Percentiles rank a stretch among this genome's conserved stretches.
Evolutionary conservation across 2,888 invertebrate genomes (phyloP).

Genomic region (Chirona hameri): DNA sequence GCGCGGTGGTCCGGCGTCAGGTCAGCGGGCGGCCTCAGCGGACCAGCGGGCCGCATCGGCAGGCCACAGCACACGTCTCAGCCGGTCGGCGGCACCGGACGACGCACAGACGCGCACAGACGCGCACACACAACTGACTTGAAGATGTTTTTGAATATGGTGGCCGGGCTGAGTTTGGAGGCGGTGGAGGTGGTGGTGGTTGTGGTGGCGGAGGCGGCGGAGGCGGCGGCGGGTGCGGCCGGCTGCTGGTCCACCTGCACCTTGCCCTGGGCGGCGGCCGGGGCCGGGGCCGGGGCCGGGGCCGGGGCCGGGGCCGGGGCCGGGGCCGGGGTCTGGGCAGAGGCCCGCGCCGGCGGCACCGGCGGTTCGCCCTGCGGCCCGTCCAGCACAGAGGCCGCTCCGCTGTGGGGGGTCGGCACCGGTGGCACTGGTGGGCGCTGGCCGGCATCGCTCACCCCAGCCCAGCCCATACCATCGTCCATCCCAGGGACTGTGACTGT

Average conservation of each 20-base stretch:
- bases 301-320: neutral
- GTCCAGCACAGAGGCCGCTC: neutral
- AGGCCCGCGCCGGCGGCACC: neutral
- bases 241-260: conserved; percentile 24
- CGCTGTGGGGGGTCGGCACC: conserved; percentile 3
- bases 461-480: too few species aligned
- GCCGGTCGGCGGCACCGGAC: neutral
- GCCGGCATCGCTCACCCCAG: too few species aligned
- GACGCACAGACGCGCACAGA: too few species aligned
- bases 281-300: conserved; percentile 43
- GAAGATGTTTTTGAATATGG: conserved; percentile 95
- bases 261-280: conserved; percentile 58
- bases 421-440: neutral
- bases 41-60: neutral
- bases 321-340: neutral
- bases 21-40: too few species aligned
- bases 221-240: conserved; percentile 46
- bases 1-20: neutral
- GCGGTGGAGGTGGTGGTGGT: conserved; percentile 54
- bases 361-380: conserved; percentile 25
- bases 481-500: too few species aligned
- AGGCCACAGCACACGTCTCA: neutral
- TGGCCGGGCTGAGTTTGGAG: conserved; percentile 75
- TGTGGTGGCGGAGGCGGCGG: conserved; percentile 46
- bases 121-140: conserved; percentile 66